A percentile compares a stretch with the other conserved stretches of the same genome.
Evolutionary conservation across 2,797 vertebrate species (phyloP).

Genomic region (Scolopax bukidnonensis): DNA sequence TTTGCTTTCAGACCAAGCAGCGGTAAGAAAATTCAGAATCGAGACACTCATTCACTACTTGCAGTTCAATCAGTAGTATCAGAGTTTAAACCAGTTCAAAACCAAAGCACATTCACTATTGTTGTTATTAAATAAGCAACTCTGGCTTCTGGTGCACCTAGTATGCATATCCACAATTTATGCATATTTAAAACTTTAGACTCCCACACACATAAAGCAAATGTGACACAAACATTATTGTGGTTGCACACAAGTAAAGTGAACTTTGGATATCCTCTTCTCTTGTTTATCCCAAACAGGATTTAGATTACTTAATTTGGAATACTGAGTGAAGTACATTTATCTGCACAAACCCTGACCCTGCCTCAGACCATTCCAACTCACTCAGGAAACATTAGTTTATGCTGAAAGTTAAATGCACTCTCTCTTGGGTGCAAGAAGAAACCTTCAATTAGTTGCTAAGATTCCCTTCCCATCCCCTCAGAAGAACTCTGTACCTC

Average conservation of each 20-base stretch:
- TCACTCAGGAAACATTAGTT: neutral
- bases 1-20: neutral
- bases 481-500: neutral
- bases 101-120: neutral
- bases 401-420: neutral
- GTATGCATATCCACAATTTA: neutral
- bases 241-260: neutral
- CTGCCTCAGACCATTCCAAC: neutral
- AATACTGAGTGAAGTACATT: neutral
- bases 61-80: neutral
- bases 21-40: neutral
- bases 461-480: fast-evolving
- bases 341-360: neutral
- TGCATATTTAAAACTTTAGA: neutral
- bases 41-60: neutral
- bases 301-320: neutral
- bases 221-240: neutral
- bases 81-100: neutral
- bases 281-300: neutral
- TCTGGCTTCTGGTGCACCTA: neutral
- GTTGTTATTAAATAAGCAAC: neutral
- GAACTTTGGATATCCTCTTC: neutral
- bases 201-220: neutral
- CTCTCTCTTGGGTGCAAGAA: neutral
- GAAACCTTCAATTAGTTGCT: neutral